These are phyloP conservation scores for Penaeus monodon DNA, from an alignment of 2,888 invertebrate species.

Conservation along the genomic window DNA sequence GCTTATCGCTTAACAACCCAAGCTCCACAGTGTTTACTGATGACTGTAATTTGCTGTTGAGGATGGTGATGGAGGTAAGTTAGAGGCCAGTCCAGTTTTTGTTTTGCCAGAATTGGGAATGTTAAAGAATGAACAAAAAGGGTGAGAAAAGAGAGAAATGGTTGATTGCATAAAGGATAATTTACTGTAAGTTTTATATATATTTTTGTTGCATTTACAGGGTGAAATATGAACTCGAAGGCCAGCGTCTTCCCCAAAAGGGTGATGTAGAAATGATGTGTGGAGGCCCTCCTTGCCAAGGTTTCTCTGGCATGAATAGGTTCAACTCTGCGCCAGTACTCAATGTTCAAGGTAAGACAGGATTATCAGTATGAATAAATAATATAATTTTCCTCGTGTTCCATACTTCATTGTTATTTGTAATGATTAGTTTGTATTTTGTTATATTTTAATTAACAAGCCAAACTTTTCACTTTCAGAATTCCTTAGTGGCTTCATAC, in stretches of 20 bases:
- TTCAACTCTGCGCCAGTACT: constrained; percentile 87
- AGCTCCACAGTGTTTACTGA: constrained; percentile 82
- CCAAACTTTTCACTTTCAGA: constrained; percentile 70
- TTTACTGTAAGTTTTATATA: neutral
- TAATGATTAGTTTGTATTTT: neutral
- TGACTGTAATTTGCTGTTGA: constrained; percentile 83
- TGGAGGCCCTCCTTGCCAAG: constrained; percentile 91
- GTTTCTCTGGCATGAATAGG: constrained; percentile 90
- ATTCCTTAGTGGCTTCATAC: constrained; percentile 85
- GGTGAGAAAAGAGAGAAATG: too few species aligned
- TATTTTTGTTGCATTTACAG: constrained; percentile 66
- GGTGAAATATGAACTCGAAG: constrained; percentile 73
- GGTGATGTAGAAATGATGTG: constrained; percentile 87
- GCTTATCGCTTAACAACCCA: constrained; percentile 83
- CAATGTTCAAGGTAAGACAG: constrained; percentile 81
- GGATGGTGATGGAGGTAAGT: constrained; percentile 77
- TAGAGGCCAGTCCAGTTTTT: neutral
- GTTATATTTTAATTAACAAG: constrained; percentile 1
- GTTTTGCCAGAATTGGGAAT: neutral
- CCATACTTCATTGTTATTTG: too few species aligned
- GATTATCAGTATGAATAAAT: too few species aligned
- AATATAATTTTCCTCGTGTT: too few species aligned
- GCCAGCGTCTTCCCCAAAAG: constrained; percentile 78
- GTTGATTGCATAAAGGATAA: too few species aligned
- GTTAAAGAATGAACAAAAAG: too few species aligned